Percentiles rank a stretch among this genome's conserved stretches.
Evolutionary conservation across 2,113 vertebrate species (phyloP).

Genomic region (Carassius carassius): DNA sequence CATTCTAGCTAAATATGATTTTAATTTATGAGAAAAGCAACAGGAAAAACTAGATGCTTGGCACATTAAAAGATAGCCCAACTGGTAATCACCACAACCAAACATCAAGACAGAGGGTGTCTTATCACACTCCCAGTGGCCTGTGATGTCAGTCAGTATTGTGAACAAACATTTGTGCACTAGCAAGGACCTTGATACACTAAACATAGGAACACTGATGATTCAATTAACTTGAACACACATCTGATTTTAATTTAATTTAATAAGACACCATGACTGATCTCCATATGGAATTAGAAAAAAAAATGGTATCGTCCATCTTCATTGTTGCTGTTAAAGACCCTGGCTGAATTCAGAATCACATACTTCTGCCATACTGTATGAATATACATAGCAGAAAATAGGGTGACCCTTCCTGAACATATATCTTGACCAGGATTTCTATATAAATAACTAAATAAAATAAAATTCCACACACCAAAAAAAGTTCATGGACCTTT

Average conservation of each 20-base stretch:
- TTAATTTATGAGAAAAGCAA: constrained; percentile 16
- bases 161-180: neutral
- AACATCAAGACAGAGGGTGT: neutral
- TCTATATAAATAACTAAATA: no score
- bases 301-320: no score
- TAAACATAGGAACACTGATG: neutral
- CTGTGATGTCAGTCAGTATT: neutral
- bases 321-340: no score
- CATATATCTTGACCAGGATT: no score
- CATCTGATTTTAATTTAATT: neutral
- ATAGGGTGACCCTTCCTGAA: no score
- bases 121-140: neutral
- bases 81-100: neutral
- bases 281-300: no score
- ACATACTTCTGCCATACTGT: no score
- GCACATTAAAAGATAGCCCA: neutral
- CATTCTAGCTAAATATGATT: neutral
- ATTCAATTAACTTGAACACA: neutral
- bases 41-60: neutral
- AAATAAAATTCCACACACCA: no score
- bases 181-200: neutral
- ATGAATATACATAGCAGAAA: no score
- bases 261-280: neutral
- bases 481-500: no score
- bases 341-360: no score